Conservation (phyloP, 1,140 invertebrate genomes). For the Uloborus diversus region DNA sequence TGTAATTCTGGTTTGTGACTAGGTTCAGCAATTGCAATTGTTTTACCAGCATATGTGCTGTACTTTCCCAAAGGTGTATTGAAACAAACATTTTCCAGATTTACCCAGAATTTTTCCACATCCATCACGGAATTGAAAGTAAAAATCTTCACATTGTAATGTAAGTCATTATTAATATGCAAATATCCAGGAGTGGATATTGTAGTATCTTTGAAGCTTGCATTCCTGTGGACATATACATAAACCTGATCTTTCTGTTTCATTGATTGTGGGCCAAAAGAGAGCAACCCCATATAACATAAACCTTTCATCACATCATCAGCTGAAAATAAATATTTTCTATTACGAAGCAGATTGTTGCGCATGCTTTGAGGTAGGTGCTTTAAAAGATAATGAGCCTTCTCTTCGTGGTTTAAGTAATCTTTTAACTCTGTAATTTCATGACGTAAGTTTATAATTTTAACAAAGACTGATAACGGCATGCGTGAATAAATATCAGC, state of each 20-base stretch:
- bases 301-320: conserved; percentile 71
- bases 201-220: conserved; percentile 74
- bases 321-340: conserved; percentile 74
- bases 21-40: conserved; percentile 63
- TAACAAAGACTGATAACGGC: conserved; percentile 77
- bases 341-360: conserved; percentile 69
- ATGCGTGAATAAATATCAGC: conserved; percentile 77
- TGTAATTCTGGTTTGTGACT: conserved; percentile 69
- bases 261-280: conserved; percentile 74
- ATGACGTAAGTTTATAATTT: conserved; percentile 73
- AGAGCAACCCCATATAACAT: conserved; percentile 75
- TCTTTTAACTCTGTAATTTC: conserved; percentile 71
- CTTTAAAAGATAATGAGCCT: conserved; percentile 73
- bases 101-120: conserved; percentile 77
- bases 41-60: conserved; percentile 36
- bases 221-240: conserved; percentile 75
- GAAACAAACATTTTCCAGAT: conserved; percentile 75
- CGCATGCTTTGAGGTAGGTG: conserved; percentile 66
- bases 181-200: conserved; percentile 73
- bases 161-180: conserved; percentile 66
- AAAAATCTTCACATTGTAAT: conserved; percentile 26
- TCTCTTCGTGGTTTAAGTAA: conserved; percentile 75
- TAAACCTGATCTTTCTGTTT: conserved; percentile 79
- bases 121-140: conserved; percentile 70
- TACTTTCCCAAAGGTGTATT: conserved; percentile 73